Percentiles rank a stretch among this genome's conserved stretches.
These are phyloP conservation scores for Ciona savignyi DNA, from an alignment of 23 tunicate genomes.

Conservation along the genomic window DNA sequence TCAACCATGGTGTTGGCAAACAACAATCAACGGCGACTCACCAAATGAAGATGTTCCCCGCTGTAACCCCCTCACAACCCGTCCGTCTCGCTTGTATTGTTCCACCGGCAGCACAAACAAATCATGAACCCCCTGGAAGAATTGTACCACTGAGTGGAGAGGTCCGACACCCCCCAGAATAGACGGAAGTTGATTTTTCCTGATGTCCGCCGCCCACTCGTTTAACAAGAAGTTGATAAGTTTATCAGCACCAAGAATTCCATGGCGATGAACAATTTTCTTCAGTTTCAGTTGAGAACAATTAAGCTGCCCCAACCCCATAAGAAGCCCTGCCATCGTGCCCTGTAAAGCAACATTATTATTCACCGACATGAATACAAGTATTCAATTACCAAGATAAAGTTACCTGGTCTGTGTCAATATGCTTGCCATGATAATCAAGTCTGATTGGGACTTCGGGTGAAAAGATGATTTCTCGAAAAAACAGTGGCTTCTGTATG, in stretches of 20 bases:
- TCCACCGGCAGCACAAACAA: conserved; percentile 85
- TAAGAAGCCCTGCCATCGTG: conserved; percentile 70
- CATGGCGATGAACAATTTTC: conserved; percentile 54
- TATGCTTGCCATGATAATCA: conserved; percentile 89
- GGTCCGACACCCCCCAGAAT: conserved; percentile 98
- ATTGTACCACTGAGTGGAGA: conserved; percentile 75
- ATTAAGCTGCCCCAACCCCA: conserved; percentile 88
- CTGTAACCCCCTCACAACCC: conserved; percentile 82
- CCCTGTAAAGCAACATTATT: conserved; percentile 26
- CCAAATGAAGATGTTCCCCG: conserved; percentile 91
- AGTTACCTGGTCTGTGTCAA: conserved; percentile 58
- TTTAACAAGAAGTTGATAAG: conserved; percentile 45
- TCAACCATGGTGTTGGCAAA: too few relatives aligned
- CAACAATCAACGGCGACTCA: too few relatives aligned
- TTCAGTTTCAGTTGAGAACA: conserved; percentile 65
- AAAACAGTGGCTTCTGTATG: conserved; percentile 21
- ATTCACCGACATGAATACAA: too few relatives aligned
- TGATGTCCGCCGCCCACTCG: conserved; percentile 90
- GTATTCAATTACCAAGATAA: not conserved
- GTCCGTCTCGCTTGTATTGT: conserved; percentile 86
- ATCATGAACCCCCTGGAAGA: conserved; percentile 80
- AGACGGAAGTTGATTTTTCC: conserved; percentile 79
- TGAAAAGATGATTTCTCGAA: conserved; percentile 71
- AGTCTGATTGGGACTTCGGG: conserved; percentile 86
- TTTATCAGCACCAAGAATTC: conserved; percentile 72